Conservation (phyloP, 2,113 vertebrate species). For the Leptodactylus fuscus region DNA sequence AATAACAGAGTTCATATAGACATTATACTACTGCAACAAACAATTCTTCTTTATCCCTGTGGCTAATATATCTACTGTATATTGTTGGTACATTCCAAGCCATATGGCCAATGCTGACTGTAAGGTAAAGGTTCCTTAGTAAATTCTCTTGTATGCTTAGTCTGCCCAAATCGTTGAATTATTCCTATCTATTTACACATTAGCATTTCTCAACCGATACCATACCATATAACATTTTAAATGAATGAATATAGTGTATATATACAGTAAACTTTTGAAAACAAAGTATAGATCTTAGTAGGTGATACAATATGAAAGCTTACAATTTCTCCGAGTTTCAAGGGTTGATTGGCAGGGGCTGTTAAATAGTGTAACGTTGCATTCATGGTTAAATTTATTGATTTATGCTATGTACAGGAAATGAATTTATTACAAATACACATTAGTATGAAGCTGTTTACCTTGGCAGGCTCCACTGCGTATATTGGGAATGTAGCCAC, state of each 20-base stretch:
- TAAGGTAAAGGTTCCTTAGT: not conserved
- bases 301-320: not conserved
- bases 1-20: not conserved
- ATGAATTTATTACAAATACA: conserved; percentile 26
- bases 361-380: not conserved
- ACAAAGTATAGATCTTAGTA: not conserved
- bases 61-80: too few relatives aligned
- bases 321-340: not conserved
- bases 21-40: not conserved
- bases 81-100: not conserved
- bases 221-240: not conserved
- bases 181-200: not conserved
- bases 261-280: not conserved
- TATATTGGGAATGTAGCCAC: conserved; percentile 79
- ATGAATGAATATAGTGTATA: not conserved
- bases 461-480: conserved; percentile 81
- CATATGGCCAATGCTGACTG: not conserved
- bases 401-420: conserved; percentile 22
- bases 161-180: not conserved
- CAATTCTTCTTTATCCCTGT: not conserved
- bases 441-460: conserved; percentile 62
- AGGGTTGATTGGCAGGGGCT: not conserved
- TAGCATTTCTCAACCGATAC: not conserved
- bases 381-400: not conserved
- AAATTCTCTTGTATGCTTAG: not conserved